These are phyloP conservation scores for Cerceris rybyensis DNA, from an alignment of 2,888 invertebrate species.

Conservation along the genomic window DNA sequence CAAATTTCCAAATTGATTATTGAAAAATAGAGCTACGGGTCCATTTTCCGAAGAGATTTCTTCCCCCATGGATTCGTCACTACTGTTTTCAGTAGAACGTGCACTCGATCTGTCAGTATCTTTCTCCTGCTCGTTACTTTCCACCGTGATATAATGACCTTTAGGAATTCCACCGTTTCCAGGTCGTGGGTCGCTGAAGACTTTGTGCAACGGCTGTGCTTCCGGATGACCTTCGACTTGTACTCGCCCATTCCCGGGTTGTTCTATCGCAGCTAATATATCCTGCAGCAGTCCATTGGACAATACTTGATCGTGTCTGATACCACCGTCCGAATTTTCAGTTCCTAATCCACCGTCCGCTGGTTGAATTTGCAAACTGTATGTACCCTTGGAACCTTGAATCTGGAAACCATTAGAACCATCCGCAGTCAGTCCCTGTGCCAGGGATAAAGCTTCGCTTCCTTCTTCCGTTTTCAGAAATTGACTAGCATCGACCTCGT, in stretches of 20 bases:
- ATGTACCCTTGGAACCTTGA: slow-evolving; percentile 85
- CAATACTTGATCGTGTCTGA: slow-evolving; percentile 89
- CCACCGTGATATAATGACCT: slow-evolving; percentile 52
- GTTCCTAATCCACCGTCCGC: slow-evolving; percentile 84
- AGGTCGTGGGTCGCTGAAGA: slow-evolving; percentile 63
- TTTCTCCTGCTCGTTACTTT: slow-evolving; percentile 17
- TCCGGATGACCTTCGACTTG: slow-evolving; percentile 70
- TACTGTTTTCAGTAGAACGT: slow-evolving; percentile 40
- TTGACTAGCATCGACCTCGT: slow-evolving; percentile 72
- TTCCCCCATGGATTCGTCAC: slow-evolving; percentile 42
- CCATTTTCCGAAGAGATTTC: slow-evolving; percentile 57
- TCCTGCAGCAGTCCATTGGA: slow-evolving; percentile 91
- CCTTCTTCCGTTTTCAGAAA: slow-evolving; percentile 73
- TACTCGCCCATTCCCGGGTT: slow-evolving; percentile 82
- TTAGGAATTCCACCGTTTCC: slow-evolving; percentile 26
- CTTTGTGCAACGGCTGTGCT: slow-evolving; percentile 66
- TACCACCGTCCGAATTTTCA: slow-evolving; percentile 82
- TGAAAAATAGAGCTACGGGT: slow-evolving; percentile 75
- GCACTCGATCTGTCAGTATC: slow-evolving; percentile 15
- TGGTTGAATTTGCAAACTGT: slow-evolving; percentile 90
- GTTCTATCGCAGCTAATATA: slow-evolving; percentile 91
- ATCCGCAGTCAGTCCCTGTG: slow-evolving; percentile 69
- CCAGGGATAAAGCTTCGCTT: slow-evolving; percentile 73
- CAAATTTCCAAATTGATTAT: slow-evolving; percentile 69
- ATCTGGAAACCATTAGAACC: slow-evolving; percentile 77